Conservation (phyloP, 2,888 invertebrate species). For the Tenthredo scrophulariae region DNA sequence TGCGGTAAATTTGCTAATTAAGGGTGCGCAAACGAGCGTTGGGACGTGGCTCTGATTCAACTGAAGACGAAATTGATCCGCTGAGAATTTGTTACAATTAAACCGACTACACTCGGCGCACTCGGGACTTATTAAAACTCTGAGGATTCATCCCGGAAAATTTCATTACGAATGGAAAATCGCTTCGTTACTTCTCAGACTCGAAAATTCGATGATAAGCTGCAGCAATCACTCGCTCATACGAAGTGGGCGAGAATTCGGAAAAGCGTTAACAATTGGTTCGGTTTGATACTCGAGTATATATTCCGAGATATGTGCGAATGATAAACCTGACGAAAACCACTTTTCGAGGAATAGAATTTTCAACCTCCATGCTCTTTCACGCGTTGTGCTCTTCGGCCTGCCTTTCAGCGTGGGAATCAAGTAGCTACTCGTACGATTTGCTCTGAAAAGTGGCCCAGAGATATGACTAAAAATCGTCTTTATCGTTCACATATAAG, state of each 20-base stretch:
- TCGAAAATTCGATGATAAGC: neutral
- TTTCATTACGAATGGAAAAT: conserved; percentile 21
- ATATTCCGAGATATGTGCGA: neutral
- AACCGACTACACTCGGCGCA: conserved; percentile 27
- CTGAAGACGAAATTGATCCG: conserved; percentile 13
- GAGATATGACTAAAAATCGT: neutral
- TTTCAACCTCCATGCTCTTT: neutral
- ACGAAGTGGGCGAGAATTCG: neutral
- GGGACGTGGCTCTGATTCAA: conserved; percentile 24
- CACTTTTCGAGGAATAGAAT: conserved; percentile 10
- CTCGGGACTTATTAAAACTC: conserved; percentile 36
- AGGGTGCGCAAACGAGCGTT: conserved; percentile 27
- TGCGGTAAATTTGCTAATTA: conserved; percentile 31
- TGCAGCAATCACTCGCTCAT: neutral
- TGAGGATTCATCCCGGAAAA: neutral
- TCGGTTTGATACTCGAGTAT: neutral
- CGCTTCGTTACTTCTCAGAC: neutral
- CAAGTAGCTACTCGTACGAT: neutral
- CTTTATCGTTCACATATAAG: conserved; percentile 4
- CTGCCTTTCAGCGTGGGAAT: conserved; percentile 1
- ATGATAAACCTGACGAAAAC: conserved; percentile 6
- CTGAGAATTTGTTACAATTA: conserved; percentile 40
- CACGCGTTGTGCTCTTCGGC: neutral
- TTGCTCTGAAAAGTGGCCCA: neutral
- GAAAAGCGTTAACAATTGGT: neutral